Percentiles rank a stretch among this genome's conserved stretches.
phyloP scores from a whole-genome alignment of 2,113 vertebrate species.

The Ophiodon elongatus region DNA sequence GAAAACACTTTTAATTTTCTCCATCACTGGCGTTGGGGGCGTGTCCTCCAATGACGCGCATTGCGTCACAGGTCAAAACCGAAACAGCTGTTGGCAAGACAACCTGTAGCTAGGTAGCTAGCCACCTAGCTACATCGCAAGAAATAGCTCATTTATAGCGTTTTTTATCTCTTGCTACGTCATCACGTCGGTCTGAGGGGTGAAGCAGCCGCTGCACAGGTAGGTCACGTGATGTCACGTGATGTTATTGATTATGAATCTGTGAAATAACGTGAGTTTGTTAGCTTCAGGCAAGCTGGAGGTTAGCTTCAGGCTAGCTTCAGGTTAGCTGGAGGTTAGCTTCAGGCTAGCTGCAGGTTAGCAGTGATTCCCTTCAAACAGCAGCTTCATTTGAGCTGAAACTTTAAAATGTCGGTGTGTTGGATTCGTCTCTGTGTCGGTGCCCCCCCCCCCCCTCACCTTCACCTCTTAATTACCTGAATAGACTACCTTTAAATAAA shows the following conservation, averaged over 20 bases:
- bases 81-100: constrained; percentile 9
- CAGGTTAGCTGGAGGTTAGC: no score
- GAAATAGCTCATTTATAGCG: not conserved
- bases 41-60: not conserved
- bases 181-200: not conserved
- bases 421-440: not conserved
- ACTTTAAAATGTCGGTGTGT: not conserved
- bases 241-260: not conserved
- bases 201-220: not conserved
- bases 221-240: not conserved
- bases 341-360: not conserved
- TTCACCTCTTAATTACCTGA: not conserved
- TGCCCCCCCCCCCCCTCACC: no score
- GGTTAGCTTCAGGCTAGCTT: no score
- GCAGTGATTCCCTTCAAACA: not conserved
- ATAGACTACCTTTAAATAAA: not conserved
- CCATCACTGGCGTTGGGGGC: not conserved
- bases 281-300: not conserved
- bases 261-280: not conserved
- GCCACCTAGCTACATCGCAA: not conserved
- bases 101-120: not conserved
- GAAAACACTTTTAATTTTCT: not conserved
- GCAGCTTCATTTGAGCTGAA: not conserved
- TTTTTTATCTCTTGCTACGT: not conserved
- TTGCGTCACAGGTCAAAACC: constrained; percentile 3